A percentile compares a stretch with the other conserved stretches of the same genome.
Conservation (phyloP, 2,797 vertebrate genomes). For the Enteromius argenteus region DNA sequence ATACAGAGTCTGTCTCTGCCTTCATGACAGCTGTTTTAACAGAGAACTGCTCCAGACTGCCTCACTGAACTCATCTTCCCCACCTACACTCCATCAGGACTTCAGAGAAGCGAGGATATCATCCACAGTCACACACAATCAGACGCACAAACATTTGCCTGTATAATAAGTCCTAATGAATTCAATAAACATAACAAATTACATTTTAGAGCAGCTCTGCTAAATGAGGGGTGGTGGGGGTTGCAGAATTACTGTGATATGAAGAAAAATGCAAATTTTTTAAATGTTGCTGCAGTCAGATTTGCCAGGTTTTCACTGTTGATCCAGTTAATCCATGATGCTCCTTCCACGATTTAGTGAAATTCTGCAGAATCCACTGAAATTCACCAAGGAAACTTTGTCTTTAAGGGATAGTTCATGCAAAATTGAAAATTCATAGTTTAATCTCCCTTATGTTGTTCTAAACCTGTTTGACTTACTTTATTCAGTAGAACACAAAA, state of each 20-base stretch:
- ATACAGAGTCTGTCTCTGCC: background rate
- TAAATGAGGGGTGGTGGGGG: constrained; percentile 42
- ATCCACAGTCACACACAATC: constrained; percentile 32
- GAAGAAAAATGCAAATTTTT: background rate
- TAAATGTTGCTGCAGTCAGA: constrained; percentile 52
- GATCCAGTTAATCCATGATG: constrained; percentile 60
- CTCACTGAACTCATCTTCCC: constrained; percentile 31
- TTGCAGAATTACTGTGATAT: constrained; percentile 55
- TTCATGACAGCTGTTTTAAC: constrained; percentile 14
- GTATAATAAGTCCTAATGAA: constrained; percentile 51
- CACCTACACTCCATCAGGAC: constrained; percentile 41
- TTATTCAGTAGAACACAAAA: background rate
- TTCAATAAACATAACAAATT: constrained; percentile 54
- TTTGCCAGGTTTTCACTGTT: background rate
- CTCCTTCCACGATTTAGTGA: constrained; percentile 38
- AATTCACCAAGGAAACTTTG: background rate
- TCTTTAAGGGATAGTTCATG: background rate
- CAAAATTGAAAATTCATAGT: background rate
- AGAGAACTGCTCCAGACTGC: constrained; percentile 13
- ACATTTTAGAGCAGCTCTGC: constrained; percentile 29
- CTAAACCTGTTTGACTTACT: background rate
- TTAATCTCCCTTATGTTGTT: background rate
- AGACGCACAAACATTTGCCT: constrained; percentile 1
- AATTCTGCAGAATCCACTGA: constrained; percentile 44
- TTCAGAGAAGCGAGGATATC: constrained; percentile 26